phyloP scores from a whole-genome alignment of 2,797 vertebrate species.

The Sardinella longiceps region DNA sequence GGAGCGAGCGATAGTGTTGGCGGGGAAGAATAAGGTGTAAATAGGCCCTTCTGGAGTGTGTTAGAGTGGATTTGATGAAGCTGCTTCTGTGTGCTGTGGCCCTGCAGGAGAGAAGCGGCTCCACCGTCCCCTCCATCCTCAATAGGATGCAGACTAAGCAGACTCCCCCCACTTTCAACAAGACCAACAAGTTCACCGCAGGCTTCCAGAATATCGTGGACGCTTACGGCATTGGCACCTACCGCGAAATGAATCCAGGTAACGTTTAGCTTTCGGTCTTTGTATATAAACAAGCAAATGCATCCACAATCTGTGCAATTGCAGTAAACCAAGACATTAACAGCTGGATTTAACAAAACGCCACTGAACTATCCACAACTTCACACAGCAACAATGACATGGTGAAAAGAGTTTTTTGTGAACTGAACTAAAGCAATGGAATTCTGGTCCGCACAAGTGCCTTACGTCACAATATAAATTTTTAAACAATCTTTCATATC shows the following conservation, averaged over 20 bases:
- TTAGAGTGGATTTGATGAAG: not conserved
- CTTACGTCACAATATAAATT: too few relatives aligned
- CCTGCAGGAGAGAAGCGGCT: constrained; percentile 91
- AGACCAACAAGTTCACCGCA: constrained; percentile 96
- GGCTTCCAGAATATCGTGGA: constrained; percentile 98
- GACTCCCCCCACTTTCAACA: constrained; percentile 96
- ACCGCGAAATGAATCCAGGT: constrained; percentile 98
- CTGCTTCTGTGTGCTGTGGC: constrained; percentile 27
- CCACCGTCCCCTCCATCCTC: constrained; percentile 95
- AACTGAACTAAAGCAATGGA: not conserved
- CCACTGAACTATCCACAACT: too few relatives aligned
- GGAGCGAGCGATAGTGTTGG: not conserved
- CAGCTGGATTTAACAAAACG: not conserved
- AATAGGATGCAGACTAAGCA: constrained; percentile 99
- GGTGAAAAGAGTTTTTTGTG: not conserved
- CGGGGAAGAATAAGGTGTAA: not conserved
- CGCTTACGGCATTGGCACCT: constrained; percentile 95
- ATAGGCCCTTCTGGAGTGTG: not conserved
- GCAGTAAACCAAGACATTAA: not conserved
- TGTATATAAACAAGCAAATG: too few relatives aligned
- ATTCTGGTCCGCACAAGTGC: too few relatives aligned
- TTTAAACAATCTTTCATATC: too few relatives aligned
- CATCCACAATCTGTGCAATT: too few relatives aligned
- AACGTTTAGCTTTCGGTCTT: constrained; percentile 28
- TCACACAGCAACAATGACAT: not conserved